Conservation (phyloP, 2,797 vertebrate genomes). For the Benthosema pterotum region DNA sequence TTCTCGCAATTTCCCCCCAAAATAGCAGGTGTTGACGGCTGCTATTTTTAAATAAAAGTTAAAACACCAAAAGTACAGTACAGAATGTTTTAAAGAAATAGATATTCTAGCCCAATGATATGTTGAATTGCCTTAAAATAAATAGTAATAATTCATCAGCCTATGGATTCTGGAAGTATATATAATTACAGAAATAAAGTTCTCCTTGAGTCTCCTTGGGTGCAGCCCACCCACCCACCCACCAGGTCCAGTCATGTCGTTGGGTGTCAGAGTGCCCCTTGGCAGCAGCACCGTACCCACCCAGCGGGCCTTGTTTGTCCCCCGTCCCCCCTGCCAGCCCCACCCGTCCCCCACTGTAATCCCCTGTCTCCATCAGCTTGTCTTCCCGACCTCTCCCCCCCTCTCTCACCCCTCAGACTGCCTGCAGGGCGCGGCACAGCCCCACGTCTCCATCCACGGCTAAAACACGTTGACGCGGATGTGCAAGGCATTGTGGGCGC, state of each 20-base stretch:
- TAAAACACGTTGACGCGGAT: conserved; percentile 68
- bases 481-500: conserved; percentile 89
- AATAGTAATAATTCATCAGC: no score
- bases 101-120: no score
- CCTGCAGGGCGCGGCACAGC: conserved; percentile 55
- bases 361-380: conserved; percentile 90
- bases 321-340: conserved; percentile 60
- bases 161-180: no score
- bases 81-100: no score
- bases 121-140: no score
- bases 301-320: conserved; percentile 61
- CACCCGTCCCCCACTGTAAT: conserved; percentile 68
- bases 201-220: conserved; percentile 23
- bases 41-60: no score
- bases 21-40: no score
- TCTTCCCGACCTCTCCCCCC: conserved; percentile 75
- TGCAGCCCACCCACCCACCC: conserved; percentile 33
- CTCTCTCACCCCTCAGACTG: conserved; percentile 92
- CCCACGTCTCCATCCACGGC: conserved; percentile 48
- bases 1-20: no score
- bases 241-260: conserved; percentile 63
- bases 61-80: no score
- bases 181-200: background rate
- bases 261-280: conserved; percentile 60
- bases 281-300: conserved; percentile 38